phyloP scores from a whole-genome alignment of 2,888 invertebrate genomes.

The Notodonta dromedarius region DNA sequence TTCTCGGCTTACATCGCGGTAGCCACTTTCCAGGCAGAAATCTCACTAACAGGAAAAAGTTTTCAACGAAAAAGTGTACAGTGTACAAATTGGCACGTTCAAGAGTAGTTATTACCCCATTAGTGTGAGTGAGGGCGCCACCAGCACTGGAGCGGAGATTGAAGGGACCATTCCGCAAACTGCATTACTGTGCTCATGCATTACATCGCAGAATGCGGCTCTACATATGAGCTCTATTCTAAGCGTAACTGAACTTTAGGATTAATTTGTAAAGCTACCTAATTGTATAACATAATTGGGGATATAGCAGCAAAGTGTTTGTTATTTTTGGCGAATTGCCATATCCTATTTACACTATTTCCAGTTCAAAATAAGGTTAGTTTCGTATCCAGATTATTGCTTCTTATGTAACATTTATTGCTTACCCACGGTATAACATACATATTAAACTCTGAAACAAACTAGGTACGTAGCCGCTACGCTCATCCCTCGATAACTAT shows the following conservation, averaged over 20 bases:
- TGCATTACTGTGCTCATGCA: constrained; percentile 11
- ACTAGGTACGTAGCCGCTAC: too few species aligned
- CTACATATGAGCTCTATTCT: neutral
- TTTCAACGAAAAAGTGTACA: constrained; percentile 58
- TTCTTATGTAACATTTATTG: too few species aligned
- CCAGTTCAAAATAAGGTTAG: constrained; percentile 29
- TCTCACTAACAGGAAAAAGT: constrained; percentile 56
- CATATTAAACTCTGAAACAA: too few species aligned
- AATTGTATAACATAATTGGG: too few species aligned
- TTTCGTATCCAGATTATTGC: constrained; percentile 10
- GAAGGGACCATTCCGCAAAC: constrained; percentile 61
- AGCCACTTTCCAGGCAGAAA: constrained; percentile 14
- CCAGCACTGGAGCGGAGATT: constrained; percentile 55
- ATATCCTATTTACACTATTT: constrained; percentile 40
- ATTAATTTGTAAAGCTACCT: too few species aligned
- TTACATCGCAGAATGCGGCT: neutral
- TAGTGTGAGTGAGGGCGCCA: constrained; percentile 62
- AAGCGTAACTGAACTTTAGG: neutral
- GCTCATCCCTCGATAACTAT: too few species aligned
- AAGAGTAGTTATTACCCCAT: constrained; percentile 73
- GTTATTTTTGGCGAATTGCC: constrained; percentile 36
- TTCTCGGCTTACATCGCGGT: constrained; percentile 47
- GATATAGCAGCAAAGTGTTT: constrained; percentile 8
- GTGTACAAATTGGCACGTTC: constrained; percentile 65
- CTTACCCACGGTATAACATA: too few species aligned